phyloP scores from a whole-genome alignment of 2,113 vertebrate genomes.

The Centropus bengalensis region DNA sequence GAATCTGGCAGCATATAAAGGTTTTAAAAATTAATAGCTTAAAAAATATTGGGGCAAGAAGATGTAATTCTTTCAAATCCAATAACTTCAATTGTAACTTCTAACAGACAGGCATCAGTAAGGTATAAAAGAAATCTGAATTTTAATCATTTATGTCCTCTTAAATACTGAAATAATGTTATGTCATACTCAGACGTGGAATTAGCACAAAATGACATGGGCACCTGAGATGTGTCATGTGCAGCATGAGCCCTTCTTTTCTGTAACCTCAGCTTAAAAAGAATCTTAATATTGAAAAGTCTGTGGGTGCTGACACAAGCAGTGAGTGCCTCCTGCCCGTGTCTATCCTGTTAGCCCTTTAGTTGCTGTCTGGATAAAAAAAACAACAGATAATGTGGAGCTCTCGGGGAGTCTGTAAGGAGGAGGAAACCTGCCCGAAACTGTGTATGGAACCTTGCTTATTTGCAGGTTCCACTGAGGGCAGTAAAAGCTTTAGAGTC shows the following conservation, averaged over 20 bases:
- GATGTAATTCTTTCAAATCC: background rate
- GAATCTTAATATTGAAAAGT: background rate
- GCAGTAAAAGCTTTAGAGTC: background rate
- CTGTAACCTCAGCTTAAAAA: background rate
- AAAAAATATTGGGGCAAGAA: background rate
- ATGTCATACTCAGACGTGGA: background rate
- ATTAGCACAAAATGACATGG: background rate
- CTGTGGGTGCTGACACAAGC: background rate
- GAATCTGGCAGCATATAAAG: background rate
- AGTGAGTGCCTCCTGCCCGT: background rate
- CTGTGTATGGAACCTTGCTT: background rate
- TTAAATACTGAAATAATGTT: background rate
- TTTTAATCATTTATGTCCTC: background rate
- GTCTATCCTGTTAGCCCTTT: background rate
- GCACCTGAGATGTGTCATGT: background rate
- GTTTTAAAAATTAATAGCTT: background rate
- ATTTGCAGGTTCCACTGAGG: background rate
- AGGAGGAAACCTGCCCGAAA: background rate
- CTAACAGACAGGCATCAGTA: background rate
- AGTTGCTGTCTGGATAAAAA: background rate
- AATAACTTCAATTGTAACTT: background rate
- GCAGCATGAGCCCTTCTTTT: background rate
- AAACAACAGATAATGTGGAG: background rate
- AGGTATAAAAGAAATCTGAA: background rate
- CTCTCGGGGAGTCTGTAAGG: background rate